Base-by-base conservation (phyloP, 1,140 invertebrate genomes). In the Lepidotrigona ventralis region DNA sequence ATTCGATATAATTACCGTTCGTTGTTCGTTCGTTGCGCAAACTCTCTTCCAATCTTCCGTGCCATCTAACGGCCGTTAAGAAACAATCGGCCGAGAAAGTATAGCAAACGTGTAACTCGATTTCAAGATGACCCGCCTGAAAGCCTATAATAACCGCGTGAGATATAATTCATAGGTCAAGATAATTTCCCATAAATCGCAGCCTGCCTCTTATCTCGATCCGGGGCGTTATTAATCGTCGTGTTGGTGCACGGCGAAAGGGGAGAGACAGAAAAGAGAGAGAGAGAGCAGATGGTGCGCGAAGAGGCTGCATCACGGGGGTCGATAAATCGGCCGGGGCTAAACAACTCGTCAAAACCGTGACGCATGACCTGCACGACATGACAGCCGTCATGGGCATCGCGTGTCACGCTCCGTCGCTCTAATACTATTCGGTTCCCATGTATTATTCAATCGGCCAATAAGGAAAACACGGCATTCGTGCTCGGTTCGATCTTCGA, bases 361-460 rank as follows among this genome's bases (percentile, higher is more conserved):
- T 89, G 88, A 89, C 88, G 75, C 81, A 79, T 85, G 85, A 89
- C 88, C 88, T 74, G 79, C 85, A 46, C 85, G 83, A 89, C 85
- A 81, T 89, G 85, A 89, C 88, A 89, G 88, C 83, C 88, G 88
- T 89, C 88, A 87, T 89, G 85, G 88, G 81, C 75, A 84, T 89
- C 63, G 88, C 88, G 88, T 89, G 88, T 89, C 88, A 68, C 79
- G 77, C 56, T 80, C 79, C 58, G 79, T 84, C 86, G 86, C 78
- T 89, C 87, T 88, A 86, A 89, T 89, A 89, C 84, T 73, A 88
- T 88, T 88, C 87, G 84, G 87, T 88, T 85, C 86, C 39, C 87
- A 89, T 89, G 88, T 89, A 89, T 89, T 89, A 89, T 89, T 89
- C 88, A 89, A 89, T 88, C 88, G 84, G 72, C 81, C 87, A 88